These are phyloP conservation scores for Vidua macroura DNA, from an alignment of 2,113 vertebrate genomes.

Conservation along the genomic window DNA sequence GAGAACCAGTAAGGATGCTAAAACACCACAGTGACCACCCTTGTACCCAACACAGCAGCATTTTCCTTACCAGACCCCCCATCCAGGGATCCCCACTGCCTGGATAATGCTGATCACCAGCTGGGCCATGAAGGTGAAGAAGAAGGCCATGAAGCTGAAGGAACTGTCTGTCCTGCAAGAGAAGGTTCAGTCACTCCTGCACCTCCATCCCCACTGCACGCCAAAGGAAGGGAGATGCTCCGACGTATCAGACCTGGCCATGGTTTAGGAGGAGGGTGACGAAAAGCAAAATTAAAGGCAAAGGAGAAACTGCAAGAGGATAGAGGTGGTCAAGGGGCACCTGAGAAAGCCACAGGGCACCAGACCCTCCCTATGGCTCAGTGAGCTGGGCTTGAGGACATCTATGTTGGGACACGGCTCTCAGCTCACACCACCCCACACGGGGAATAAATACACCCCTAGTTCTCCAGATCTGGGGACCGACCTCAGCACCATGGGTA, in stretches of 20 bases:
- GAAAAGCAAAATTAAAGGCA: neutral
- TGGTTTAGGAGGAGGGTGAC: neutral
- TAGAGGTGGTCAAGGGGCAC: neutral
- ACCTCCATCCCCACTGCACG: neutral
- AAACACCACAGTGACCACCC: neutral
- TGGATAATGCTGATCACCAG: constrained; percentile 95
- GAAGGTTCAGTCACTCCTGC: neutral
- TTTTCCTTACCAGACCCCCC: constrained; percentile 94
- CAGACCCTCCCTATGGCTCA: neutral
- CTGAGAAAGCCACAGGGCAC: neutral
- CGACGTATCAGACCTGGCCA: neutral
- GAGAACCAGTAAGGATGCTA: neutral
- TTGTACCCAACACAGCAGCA: neutral
- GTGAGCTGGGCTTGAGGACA: neutral
- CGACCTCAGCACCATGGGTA: neutral
- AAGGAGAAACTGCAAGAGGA: neutral
- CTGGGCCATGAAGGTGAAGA: constrained; percentile 98
- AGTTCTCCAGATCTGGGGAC: neutral
- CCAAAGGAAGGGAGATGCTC: neutral
- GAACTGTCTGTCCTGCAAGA: constrained; percentile 92
- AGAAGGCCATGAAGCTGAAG: constrained; percentile 98
- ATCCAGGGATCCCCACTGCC: constrained; percentile 94
- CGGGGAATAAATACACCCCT: neutral
- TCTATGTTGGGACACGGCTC: rapidly evolving
- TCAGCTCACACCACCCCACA: rapidly evolving